These are phyloP conservation scores for Rhogogaster chlorosoma DNA, from an alignment of 2,888 invertebrate genomes.

Conservation along the genomic window DNA sequence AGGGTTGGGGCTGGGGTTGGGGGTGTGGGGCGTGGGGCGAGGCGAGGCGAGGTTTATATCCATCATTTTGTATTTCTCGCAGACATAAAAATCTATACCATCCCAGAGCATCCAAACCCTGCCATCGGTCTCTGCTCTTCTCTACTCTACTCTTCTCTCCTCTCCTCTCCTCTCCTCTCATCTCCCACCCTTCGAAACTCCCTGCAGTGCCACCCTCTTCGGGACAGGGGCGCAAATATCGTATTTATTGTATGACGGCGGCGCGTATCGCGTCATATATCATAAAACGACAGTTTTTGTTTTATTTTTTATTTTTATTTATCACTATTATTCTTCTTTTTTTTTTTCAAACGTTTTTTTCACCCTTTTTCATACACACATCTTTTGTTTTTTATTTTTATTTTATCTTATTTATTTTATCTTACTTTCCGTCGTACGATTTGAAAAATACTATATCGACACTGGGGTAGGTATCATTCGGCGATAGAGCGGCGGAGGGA, in stretches of 20 bases:
- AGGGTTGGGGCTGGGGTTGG: slow-evolving; percentile 40
- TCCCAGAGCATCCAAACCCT: slow-evolving; percentile 64
- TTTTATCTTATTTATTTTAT: not conserved
- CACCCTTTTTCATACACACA: not conserved
- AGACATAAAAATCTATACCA: slow-evolving; percentile 77
- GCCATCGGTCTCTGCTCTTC: slow-evolving; percentile 55
- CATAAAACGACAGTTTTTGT: slow-evolving; percentile 56
- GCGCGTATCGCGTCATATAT: slow-evolving; percentile 60
- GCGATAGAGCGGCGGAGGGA: slow-evolving; percentile 43
- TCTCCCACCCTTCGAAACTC: slow-evolving; percentile 24
- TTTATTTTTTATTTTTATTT: slow-evolving; percentile 47
- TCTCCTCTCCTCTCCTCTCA: slow-evolving; percentile 57
- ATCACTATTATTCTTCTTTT: slow-evolving; percentile 22
- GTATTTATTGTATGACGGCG: slow-evolving; percentile 74
- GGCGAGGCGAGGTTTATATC: slow-evolving; percentile 73
- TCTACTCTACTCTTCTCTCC: slow-evolving; percentile 55
- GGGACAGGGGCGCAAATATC: slow-evolving; percentile 70
- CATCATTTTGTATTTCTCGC: slow-evolving; percentile 76
- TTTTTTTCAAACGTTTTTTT: not conserved
- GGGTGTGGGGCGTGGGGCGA: slow-evolving; percentile 60
- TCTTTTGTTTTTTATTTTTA: not conserved
- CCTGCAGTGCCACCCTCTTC: slow-evolving; percentile 50
- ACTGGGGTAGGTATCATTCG: slow-evolving; percentile 29
- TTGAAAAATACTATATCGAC: slow-evolving; percentile 47
- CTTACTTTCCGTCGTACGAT: slow-evolving; percentile 4